Evolutionary conservation across 2,797 vertebrate species (phyloP).

Genomic region (Pangasius djambal): DNA sequence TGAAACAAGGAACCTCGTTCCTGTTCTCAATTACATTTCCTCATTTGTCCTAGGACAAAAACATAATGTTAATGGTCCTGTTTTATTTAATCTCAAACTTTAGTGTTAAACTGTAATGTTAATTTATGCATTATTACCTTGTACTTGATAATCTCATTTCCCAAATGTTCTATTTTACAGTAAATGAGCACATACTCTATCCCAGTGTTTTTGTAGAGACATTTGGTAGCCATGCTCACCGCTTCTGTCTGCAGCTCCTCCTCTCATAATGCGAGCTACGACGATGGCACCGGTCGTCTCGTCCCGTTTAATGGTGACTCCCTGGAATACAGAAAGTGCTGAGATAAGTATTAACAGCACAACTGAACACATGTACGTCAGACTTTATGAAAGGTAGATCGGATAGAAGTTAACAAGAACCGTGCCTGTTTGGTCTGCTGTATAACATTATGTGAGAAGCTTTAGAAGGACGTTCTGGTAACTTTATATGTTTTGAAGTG

Average conservation of each 20-base stretch:
- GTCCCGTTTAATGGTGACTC: slow-evolving; percentile 90
- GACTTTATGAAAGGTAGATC: background rate
- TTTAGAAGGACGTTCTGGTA: background rate
- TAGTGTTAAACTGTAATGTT: background rate
- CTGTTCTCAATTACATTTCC: background rate
- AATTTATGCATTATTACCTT: background rate
- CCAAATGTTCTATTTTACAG: background rate
- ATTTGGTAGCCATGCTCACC: slow-evolving; percentile 71
- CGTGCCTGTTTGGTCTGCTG: background rate
- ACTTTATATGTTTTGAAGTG: background rate
- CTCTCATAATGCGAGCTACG: slow-evolving; percentile 91
- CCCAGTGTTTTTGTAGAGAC: background rate
- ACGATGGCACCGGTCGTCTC: slow-evolving; percentile 83
- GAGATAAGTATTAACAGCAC: background rate
- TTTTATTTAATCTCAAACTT: background rate
- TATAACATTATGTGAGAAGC: background rate
- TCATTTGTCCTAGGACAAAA: background rate
- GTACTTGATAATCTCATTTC: background rate
- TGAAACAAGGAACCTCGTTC: background rate
- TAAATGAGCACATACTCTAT: background rate
- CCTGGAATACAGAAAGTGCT: slow-evolving; percentile 66
- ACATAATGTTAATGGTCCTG: background rate
- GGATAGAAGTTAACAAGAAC: background rate
- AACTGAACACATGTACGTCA: background rate
- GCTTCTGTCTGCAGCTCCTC: slow-evolving; percentile 89